Conservation (phyloP, 2,888 invertebrate genomes). For the Troilus luridus region DNA sequence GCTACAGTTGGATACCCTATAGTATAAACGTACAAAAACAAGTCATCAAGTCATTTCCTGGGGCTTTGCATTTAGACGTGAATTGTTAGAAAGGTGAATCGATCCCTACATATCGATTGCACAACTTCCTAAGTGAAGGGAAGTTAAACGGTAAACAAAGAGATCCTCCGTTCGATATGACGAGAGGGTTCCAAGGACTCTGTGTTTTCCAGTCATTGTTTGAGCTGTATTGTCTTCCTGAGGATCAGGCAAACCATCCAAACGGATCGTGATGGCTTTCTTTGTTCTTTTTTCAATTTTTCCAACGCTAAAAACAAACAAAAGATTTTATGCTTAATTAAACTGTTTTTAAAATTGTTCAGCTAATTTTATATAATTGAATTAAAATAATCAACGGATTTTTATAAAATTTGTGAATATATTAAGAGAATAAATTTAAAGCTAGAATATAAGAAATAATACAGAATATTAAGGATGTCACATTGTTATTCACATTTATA, state of each 20-base stretch:
- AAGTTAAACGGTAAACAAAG: neutral
- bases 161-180: neutral
- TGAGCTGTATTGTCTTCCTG: neutral
- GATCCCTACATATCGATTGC: neutral
- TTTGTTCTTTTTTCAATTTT: neutral
- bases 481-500: too few relatives aligned
- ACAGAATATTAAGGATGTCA: too few relatives aligned
- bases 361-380: too few relatives aligned
- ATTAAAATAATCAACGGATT: neutral
- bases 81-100: neutral
- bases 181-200: neutral
- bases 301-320: neutral
- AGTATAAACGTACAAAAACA: too few relatives aligned
- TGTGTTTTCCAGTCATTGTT: neutral
- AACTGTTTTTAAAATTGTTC: too few relatives aligned
- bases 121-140: neutral
- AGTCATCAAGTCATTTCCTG: too few relatives aligned
- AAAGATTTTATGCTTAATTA: too few relatives aligned
- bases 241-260: neutral
- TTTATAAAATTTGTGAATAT: too few relatives aligned
- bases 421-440: too few relatives aligned
- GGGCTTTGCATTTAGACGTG: too few relatives aligned
- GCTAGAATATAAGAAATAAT: too few relatives aligned
- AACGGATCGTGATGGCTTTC: neutral
- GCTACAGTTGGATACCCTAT: too few relatives aligned